Evolutionary conservation across 2,797 vertebrate genomes (phyloP).

Genomic region (Somateria mollissima): DNA sequence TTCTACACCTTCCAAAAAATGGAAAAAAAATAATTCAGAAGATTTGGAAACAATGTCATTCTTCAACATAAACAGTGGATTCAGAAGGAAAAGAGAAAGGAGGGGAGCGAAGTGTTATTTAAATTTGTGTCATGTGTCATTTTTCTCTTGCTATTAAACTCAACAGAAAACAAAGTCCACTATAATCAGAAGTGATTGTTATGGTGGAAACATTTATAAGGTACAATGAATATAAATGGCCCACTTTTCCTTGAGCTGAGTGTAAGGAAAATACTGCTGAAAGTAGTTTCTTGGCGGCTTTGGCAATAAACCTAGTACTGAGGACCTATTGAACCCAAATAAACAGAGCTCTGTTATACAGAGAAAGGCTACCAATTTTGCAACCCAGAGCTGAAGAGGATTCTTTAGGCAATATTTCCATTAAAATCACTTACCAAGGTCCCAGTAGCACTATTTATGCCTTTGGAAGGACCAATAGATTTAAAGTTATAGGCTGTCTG

Average conservation of each 20-base stretch:
- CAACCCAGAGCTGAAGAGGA: not conserved
- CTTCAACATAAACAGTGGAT: not conserved
- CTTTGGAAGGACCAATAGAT: not conserved
- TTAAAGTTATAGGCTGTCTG: fast-evolving
- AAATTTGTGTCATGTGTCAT: slow-evolving; percentile 57
- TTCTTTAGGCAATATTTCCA: not conserved
- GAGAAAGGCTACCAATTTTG: not conserved
- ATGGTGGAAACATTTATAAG: slow-evolving; percentile 34
- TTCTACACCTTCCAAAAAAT: not conserved
- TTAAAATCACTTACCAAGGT: not conserved
- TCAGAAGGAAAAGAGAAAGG: not conserved
- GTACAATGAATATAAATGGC: slow-evolving; percentile 58
- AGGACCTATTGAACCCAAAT: not conserved
- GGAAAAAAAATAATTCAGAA: not conserved
- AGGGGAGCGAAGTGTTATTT: slow-evolving; percentile 36
- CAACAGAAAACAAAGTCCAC: slow-evolving; percentile 49
- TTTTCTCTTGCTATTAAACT: slow-evolving; percentile 63
- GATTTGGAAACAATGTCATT: not conserved
- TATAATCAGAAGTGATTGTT: slow-evolving; percentile 56
- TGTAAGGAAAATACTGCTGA: not conserved
- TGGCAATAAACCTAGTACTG: not conserved
- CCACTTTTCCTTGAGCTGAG: not conserved
- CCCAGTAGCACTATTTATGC: not conserved
- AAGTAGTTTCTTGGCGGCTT: not conserved
- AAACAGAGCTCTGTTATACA: not conserved